These are phyloP conservation scores for Dryobotodes eremita DNA, from an alignment of 2,888 invertebrate species.

Conservation along the genomic window DNA sequence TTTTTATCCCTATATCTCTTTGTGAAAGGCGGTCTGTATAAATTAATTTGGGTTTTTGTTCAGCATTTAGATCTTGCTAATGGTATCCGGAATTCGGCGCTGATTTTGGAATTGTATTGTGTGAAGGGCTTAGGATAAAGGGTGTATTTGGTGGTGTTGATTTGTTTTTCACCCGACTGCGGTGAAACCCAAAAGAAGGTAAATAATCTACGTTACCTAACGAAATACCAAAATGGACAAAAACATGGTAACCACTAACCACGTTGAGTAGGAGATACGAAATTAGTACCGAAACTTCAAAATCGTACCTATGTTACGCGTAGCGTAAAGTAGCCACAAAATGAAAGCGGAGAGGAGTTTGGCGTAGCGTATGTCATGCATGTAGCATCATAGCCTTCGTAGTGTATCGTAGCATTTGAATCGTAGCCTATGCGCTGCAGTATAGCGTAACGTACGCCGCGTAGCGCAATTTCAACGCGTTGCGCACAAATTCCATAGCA, in stretches of 20 bases:
- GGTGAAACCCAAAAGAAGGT: neutral
- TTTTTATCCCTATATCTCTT: slow-evolving; percentile 66
- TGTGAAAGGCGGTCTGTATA: slow-evolving; percentile 63
- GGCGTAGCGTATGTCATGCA: neutral
- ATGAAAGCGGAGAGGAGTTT: neutral
- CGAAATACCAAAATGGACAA: neutral
- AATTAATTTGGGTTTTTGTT: slow-evolving; percentile 71
- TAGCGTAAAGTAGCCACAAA: neutral
- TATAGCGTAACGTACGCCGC: neutral
- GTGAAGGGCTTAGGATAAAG: slow-evolving; percentile 34
- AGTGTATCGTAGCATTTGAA: neutral
- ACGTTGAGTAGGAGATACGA: neutral
- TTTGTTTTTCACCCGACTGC: slow-evolving; percentile 32
- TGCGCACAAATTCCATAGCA: neutral
- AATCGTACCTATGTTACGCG: neutral
- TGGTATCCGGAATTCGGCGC: slow-evolving; percentile 41
- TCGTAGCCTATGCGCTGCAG: neutral
- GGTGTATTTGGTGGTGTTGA: slow-evolving; percentile 33
- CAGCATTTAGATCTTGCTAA: slow-evolving; percentile 56
- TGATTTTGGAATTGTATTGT: slow-evolving; percentile 57
- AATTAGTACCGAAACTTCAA: neutral
- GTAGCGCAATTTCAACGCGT: neutral
- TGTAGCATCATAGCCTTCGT: neutral
- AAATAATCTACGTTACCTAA: neutral
- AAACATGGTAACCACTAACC: too few relatives aligned